These are phyloP conservation scores for Dreissena rostriformis DNA, from an alignment of 1,140 invertebrate genomes.

Conservation along the genomic window DNA sequence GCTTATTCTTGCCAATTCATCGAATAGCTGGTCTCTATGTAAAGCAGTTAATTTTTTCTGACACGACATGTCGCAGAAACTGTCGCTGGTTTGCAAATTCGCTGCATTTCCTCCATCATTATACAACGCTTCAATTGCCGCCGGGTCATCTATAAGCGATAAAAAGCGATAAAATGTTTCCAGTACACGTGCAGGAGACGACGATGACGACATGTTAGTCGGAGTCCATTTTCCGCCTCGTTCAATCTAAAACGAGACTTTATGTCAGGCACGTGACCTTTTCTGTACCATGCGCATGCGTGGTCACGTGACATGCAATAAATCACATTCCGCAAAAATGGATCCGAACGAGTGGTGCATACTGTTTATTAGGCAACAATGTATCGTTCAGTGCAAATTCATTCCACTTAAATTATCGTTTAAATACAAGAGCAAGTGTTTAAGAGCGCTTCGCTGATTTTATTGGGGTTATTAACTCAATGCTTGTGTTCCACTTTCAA, in stretches of 20 bases:
- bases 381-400: constrained; percentile 17
- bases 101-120: constrained; percentile 38
- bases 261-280: constrained; percentile 41
- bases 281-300: constrained; percentile 2
- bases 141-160: too few species aligned
- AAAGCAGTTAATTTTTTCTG: background rate
- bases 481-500: background rate
- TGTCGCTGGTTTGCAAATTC: constrained; percentile 12
- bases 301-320: constrained; percentile 43
- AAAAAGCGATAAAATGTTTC: constrained; percentile 6
- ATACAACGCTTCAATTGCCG: constrained; percentile 25
- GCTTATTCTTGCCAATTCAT: too few species aligned
- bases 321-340: constrained; percentile 47
- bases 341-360: constrained; percentile 21
- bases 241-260: constrained; percentile 30
- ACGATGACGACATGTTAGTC: constrained; percentile 38
- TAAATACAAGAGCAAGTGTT: constrained; percentile 25
- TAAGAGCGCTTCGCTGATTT: background rate
- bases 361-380: constrained; percentile 26
- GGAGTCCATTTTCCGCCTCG: constrained; percentile 46
- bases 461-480: constrained; percentile 1
- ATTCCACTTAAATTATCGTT: constrained; percentile 43
- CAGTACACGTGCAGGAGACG: constrained; percentile 31
- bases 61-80: constrained; percentile 43
- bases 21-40: too few species aligned